These are phyloP conservation scores for Corythoichthys intestinalis DNA, from an alignment of 2,113 vertebrate species.

Conservation along the genomic window DNA sequence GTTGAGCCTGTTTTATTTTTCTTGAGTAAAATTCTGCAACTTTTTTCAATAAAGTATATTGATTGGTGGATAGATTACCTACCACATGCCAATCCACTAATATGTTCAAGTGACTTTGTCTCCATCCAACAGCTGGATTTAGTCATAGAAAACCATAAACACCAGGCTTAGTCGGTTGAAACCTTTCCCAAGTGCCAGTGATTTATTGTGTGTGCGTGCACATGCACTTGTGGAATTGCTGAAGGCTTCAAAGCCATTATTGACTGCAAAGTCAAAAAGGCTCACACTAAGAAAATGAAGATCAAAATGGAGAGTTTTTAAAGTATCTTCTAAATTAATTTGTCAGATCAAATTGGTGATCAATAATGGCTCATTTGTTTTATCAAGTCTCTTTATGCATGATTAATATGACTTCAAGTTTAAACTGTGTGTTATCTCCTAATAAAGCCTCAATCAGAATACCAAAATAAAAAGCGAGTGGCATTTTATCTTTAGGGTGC, in stretches of 20 bases:
- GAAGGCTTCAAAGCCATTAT: not conserved
- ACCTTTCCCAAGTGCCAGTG: conserved; percentile 47
- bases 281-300: not conserved
- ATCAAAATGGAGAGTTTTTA: not conserved
- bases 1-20: conserved; percentile 15
- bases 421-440: conserved; percentile 5
- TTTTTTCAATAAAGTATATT: conserved; percentile 57
- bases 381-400: conserved; percentile 11
- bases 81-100: conserved; percentile 61
- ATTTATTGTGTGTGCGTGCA: conserved; percentile 53
- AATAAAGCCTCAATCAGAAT: not conserved
- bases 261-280: conserved; percentile 8
- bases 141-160: conserved; percentile 65
- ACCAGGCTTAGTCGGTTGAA: conserved; percentile 50
- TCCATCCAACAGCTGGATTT: conserved; percentile 60
- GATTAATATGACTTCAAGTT: conserved; percentile 15
- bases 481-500: not conserved
- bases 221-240: conserved; percentile 51
- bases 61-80: conserved; percentile 55
- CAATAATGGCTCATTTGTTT: conserved; percentile 7
- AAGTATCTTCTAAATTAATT: conserved; percentile 2
- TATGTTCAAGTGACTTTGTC: conserved; percentile 63
- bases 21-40: conserved; percentile 44
- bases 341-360: conserved; percentile 9
- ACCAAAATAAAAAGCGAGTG: not conserved